Evolutionary conservation across 2,113 vertebrate species (phyloP), one percentile per base, ranked within the genome.

Genomic region (Dermatemys mawii): DNA sequence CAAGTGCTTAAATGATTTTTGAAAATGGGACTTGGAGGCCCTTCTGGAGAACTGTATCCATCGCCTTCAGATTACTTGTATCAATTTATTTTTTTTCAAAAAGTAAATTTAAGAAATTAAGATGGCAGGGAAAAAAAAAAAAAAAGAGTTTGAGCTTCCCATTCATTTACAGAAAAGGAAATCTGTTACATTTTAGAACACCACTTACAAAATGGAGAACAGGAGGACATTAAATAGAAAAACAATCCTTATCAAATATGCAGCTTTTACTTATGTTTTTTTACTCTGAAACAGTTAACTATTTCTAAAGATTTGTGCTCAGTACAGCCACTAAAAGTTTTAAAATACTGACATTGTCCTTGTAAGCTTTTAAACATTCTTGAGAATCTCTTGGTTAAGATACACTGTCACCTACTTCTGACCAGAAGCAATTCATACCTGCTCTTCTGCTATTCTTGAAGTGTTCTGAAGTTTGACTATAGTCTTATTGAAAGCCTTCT

Each of bases 401-500:
- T 78, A 48, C 16, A 32, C 2, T 10, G 32, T 46, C 75, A 26
- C 9, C 35, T 27, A 32, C 50, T 29, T 46, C 19, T 54, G 44
- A n/a, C 13, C 5, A 63, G 75, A 80, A 83, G 5, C 9, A 83
- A 22, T 29, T 76, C 78, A 82, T 96, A 99, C 99, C 99, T 99
- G 99, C 51, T 99, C 99, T 93, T 99, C 99, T 79, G 99, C 99
- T 38, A 99, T 99, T 97, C 98, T 98, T 91, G 99, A 99, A 75
- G 99, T 99, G 98, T 99, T 99, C 97, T 99, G 99, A 97, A 99
- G 99, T 92, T 99, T 99, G 97, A 99, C 98, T 98, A 99, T 99
- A 93, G 99, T 99, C 97, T 99, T 99, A 97, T 99, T 99, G 95
- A 99, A 99, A 44, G 99, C 99, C 95, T 98, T 99, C 96, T 99